Evolutionary conservation across 2,888 invertebrate genomes (phyloP), one percentile per base, ranked within the genome.

Genomic region (Tanaodytes sp.): DNA sequence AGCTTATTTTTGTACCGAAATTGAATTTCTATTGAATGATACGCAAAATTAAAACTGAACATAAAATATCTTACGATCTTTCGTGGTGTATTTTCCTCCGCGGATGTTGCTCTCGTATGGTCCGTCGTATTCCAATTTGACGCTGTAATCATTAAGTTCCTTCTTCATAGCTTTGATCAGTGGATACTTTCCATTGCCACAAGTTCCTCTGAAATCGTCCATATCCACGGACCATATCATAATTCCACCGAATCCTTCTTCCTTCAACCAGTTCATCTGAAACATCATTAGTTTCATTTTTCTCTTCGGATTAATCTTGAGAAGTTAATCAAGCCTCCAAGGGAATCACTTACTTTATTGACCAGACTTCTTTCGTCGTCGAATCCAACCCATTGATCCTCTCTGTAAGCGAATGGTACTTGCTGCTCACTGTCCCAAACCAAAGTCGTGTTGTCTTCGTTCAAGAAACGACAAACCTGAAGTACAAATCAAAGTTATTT

Each of bases 221-320:
- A 97, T 93, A 80, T 97, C 97, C 19, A 97, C 89, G 0, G 96
- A 96, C 97, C 97, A 97, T 48, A 97, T 92, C 95, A 97, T 97
- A 59, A 97, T 95, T 15, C 97, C 97, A 36, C 96, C 97, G 73
- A 95, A 95, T 19, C 95, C 96, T 89, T 95, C 94, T 80, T 95
- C 94, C 83, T 94, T 95, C 64, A 96, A 87, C 96, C 96, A 97
- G 63, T 92, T 91, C 91, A 94, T 95, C 95, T 96, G 16, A 2
- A 39, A 39, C 2, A 16, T 39, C n/a, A 27, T 27, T 27, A 27
- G 27, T 27, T 27, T 23, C 14, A 40, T 12, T 40, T 40, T 3
- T 19, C 11, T 19, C 4, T 40, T 3, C n/a, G n/a, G n/a, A n/a
- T n/a, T n/a, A n/a, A n/a, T n/a, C n/a, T n/a, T n/a, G n/a, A n/a